Evolutionary conservation across 2,797 vertebrate genomes (phyloP), one percentile per base, ranked within the genome.

Genomic region (Cyclura pinguis): DNA sequence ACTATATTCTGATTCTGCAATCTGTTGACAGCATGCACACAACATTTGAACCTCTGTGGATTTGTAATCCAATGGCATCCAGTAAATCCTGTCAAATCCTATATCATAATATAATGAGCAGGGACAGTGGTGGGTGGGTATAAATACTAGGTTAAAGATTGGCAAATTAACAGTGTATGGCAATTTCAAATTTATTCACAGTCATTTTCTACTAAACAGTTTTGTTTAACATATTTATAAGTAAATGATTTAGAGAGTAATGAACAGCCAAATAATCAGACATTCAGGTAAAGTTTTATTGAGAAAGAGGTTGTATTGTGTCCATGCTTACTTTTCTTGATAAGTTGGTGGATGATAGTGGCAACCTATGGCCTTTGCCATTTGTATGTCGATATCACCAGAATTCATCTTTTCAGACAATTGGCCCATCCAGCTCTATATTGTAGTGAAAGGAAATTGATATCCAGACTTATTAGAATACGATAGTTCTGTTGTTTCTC

Each of bases 41-140:
- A 27, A 52, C 69, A 73, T 55, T 50, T 85, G 73, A 42, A 87
- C 62, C 59, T 62, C 18, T 47, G 16, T 5, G 47, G n/a, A 77
- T 78, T 87, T 87, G 27, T 38, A 78, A 38, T 64, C 32, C 55
- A 73, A 32, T 38, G 32, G 67, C 18, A 69, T 82, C 78, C 72
- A 67, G 20, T 72, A 82, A 73, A 12, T 42, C 50, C 24, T 88
- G 27, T 7, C 78, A 88, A 82, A 42, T 35, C 67, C 47, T 82
- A 80, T 47, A 67, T 22, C 87, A 82, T 73, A 72, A 42, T 57
- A 72, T 80, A 88, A 72, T 72, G 62, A 88, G 20, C 32, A 29
- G 27, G 27, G 42, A 8, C 8, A 55, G 4, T 81, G 62, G 12
- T 35, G 27, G 64, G 10, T 5, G 3, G 7, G 52, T 55, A 80